Evolutionary conservation across 2,113 vertebrate species (phyloP).

Genomic region (Peucedramus taeniatus): DNA sequence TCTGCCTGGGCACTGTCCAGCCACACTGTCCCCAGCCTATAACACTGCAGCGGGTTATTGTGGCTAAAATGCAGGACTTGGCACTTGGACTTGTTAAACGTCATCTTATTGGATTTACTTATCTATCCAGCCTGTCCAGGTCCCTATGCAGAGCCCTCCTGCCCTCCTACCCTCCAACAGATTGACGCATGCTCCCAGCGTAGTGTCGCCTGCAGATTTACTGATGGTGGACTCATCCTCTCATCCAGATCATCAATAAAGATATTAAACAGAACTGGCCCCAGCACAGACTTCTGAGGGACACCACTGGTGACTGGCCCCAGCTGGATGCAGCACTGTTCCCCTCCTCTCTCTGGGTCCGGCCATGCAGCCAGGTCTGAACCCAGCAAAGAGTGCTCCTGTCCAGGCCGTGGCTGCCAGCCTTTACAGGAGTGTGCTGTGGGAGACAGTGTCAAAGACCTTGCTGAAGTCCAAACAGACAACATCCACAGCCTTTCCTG

Average conservation of each 20-base stretch:
- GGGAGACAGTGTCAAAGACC: neutral
- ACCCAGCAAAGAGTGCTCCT: neutral
- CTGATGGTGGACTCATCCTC: no score
- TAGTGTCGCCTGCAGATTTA: no score
- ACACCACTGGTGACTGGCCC: no score
- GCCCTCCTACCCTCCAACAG: neutral
- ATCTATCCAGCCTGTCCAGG: neutral
- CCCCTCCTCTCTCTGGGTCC: no score
- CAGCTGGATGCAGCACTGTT: no score
- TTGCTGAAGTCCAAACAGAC: neutral
- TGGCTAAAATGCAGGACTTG: neutral
- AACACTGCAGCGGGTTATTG: neutral
- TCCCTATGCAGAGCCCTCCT: neutral
- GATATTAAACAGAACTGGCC: neutral
- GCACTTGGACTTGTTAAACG: neutral
- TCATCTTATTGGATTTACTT: neutral
- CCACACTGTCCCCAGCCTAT: neutral
- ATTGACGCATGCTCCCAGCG: no score
- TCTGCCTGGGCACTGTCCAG: neutral
- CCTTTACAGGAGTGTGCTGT: neutral
- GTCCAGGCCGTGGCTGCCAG: neutral
- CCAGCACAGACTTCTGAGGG: no score
- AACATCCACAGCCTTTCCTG: neutral
- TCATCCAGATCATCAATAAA: no score
- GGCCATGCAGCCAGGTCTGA: neutral